Evolutionary conservation across 2,797 vertebrate genomes (phyloP).

Genomic region (Margarornis squamiger): DNA sequence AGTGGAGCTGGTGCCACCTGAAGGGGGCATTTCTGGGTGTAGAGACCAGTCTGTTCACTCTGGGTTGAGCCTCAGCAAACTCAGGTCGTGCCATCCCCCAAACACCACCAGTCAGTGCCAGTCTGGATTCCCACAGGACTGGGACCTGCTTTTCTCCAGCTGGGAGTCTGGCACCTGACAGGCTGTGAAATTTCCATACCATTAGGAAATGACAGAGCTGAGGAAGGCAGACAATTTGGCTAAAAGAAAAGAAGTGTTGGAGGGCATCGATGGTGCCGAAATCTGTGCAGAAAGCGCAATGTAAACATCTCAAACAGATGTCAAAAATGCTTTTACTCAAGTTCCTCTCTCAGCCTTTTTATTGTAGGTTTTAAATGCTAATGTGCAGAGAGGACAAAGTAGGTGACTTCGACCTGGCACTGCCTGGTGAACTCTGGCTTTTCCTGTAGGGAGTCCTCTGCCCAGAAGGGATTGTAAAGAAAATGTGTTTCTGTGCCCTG

Average conservation of each 20-base stretch:
- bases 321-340: constrained; percentile 31
- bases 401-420: constrained; percentile 14
- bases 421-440: not conserved
- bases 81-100: not conserved
- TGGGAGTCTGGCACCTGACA: not conserved
- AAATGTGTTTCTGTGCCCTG: constrained; percentile 19
- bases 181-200: not conserved
- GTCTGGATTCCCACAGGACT: not conserved
- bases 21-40: not conserved
- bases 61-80: not conserved
- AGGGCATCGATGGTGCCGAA: not conserved
- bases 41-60: not conserved
- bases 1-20: not conserved
- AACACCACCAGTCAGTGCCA: not conserved
- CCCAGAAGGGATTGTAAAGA: not conserved
- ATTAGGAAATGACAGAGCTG: not conserved
- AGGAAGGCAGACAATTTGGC: not conserved
- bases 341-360: constrained; percentile 56
- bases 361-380: constrained; percentile 47
- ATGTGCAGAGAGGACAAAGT: constrained; percentile 2
- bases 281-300: not conserved
- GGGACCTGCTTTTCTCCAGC: not conserved
- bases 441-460: not conserved
- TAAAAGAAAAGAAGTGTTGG: not conserved
- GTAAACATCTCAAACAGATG: constrained; percentile 10